A percentile compares a stretch with the other conserved stretches of the same genome.
Evolutionary conservation across 1,140 invertebrate genomes (phyloP).

Genomic region (Calliphora vicina): DNA sequence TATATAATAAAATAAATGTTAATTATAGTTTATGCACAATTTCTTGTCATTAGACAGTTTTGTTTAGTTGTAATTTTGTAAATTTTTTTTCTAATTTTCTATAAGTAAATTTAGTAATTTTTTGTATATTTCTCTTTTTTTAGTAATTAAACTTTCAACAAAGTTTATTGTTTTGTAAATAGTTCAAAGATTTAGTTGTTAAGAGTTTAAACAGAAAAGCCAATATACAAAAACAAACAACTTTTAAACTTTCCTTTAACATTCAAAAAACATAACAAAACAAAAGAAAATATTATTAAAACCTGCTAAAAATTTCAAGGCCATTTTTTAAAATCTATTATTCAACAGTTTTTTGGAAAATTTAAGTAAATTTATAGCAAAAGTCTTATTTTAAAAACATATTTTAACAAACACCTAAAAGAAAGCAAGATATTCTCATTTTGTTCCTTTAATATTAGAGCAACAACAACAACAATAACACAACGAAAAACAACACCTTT

Average conservation of each 20-base stretch:
- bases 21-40: conserved; percentile 24
- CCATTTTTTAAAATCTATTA: too few relatives aligned
- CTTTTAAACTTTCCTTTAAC: not conserved
- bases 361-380: too few relatives aligned
- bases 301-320: too few relatives aligned
- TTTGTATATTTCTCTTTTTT: not conserved
- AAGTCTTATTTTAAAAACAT: too few relatives aligned
- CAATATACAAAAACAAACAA: not conserved
- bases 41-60: conserved; percentile 43
- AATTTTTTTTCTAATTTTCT: conserved; percentile 20
- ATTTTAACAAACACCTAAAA: too few relatives aligned
- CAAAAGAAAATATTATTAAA: too few relatives aligned
- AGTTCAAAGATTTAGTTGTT: conserved; percentile 20
- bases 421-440: too few relatives aligned
- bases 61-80: conserved; percentile 32
- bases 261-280: not conserved
- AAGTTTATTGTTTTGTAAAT: conserved; percentile 27
- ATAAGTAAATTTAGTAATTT: not conserved
- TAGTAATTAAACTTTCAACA: not conserved
- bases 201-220: not conserved
- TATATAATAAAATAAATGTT: conserved; percentile 41
- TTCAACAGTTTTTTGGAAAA: too few relatives aligned
- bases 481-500: too few relatives aligned
- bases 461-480: too few relatives aligned
- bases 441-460: too few relatives aligned